A percentile compares a stretch with the other conserved stretches of the same genome.
Conservation (phyloP, 2,113 vertebrate species). For the Myiagra hebetior region DNA sequence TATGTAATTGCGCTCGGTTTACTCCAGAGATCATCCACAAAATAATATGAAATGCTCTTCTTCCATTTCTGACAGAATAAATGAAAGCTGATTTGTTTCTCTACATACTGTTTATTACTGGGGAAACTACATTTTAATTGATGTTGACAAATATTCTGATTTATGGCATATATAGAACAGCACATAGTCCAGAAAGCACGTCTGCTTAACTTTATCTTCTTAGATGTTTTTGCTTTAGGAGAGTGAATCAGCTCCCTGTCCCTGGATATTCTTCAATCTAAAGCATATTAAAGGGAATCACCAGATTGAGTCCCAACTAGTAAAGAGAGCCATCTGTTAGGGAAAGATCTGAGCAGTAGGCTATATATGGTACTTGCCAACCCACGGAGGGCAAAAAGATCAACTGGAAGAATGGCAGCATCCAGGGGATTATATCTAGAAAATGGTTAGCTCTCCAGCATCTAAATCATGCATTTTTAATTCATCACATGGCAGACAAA, state of each 20-base stretch:
- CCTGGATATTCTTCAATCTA: conserved; percentile 68
- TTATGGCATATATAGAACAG: conserved; percentile 51
- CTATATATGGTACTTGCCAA: conserved; percentile 63
- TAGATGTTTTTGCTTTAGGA: conserved; percentile 61
- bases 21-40: conserved; percentile 67
- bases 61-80: conserved; percentile 74
- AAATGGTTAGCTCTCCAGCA: conserved; percentile 56
- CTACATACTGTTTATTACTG: conserved; percentile 62
- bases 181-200: neutral
- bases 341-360: conserved; percentile 72
- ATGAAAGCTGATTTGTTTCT: conserved; percentile 79
- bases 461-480: conserved; percentile 77
- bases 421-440: conserved; percentile 71
- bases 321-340: conserved; percentile 80
- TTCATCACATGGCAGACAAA: conserved; percentile 71
- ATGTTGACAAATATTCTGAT: conserved; percentile 77
- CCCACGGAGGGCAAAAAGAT: conserved; percentile 71
- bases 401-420: conserved; percentile 70
- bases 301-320: conserved; percentile 77
- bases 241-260: conserved; percentile 57
- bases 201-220: conserved; percentile 65
- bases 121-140: conserved; percentile 72
- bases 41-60: conserved; percentile 67
- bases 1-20: conserved; percentile 72
- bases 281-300: conserved; percentile 78